Evolutionary conservation across 2,797 vertebrate genomes (phyloP), one percentile per base, ranked within the genome.

Genomic region (Zenarchopterus dispar): DNA sequence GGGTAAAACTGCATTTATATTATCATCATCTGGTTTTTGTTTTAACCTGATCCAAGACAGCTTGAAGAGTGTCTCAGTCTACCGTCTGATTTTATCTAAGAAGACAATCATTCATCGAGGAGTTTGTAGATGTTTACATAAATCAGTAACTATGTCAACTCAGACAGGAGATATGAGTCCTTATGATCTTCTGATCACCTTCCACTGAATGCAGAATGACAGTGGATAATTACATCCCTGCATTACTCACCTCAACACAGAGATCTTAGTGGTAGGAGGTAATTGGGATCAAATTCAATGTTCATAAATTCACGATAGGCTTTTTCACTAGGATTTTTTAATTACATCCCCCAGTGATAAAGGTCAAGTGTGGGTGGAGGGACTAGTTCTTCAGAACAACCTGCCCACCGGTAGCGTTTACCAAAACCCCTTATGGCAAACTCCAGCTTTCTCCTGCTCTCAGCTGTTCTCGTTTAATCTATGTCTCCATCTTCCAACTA

Each of bases 281-380:
- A 78, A 89, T 75, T 84, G 68, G 61, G 56, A 83, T 63, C 44
- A 73, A 79, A 85, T 85, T 66, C 80, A 62, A 65, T 75, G 75
- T 81, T 84, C 82, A 82, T 75, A 82, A 83, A 84, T 79, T 84
- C 71, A 68, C 78, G 74, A 61, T 71, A 24, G 61, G 49, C 63
- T 80, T 58, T n/a, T 56, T 77, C 63, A 69, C 71, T 76, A 62
- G 62, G 62, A 70, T 73, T 84, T 77, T 69, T 66, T 74, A 75
- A 84, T 87, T 78, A 77, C 70, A 75, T 74, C 56, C 50, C 18
- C 47, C 48, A 47, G 45, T 70, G 63, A 53, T 53, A 82, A 81
- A 85, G 80, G 73, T 87, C 76, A 84, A 77, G 49, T 8, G 41
- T 63, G 44, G 63, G 49, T 60, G 59, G 23, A 65, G 41, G n/a